Base-by-base conservation (phyloP, 2,888 invertebrate genomes). In the Plebejus melissa region DNA sequence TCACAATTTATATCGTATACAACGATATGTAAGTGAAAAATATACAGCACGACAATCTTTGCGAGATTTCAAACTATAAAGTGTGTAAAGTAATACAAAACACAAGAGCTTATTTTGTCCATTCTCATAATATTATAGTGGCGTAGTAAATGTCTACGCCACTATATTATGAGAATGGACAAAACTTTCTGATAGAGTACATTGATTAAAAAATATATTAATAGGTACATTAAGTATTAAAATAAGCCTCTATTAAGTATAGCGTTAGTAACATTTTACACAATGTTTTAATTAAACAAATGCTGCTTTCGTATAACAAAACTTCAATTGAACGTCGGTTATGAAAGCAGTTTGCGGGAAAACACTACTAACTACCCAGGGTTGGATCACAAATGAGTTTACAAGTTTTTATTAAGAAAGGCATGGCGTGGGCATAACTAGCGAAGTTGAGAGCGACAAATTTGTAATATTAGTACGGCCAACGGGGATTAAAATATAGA, bases 401-500 rank as follows among this genome's bases (percentile, higher is more conserved):
- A 22, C 71, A 71, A 71, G 22, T 22, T 71, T 70, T 41, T 71
- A 71, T 46, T 46, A 41, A 41, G 41, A 41, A 32, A 72, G 72
- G 72, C 72, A 54, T 72, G 22, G 46, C 46, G 46, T 16, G 72
- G 46, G 54, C 50, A 72, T 50, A 50, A 72, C 32, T 72, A 54
- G 50, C 72, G 16, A 72, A 72, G 54, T 72, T 71, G 46, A 11
- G 11, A 32, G 60, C 38, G 41, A 54, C 72, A 32, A 72, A 72
- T 54, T 72, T 72, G 54, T 72, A 16, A 72, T 72, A 72, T 54
- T 32, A 72, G 54, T 72, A 50, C 46, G 72, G 54, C 72, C 28
- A 54, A 22, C 41, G 72, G 72, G 72, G 72, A 72, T 72, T 72
- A 72, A 32, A 72, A 72, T 72, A 72, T 72, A 54, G 72, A 72